These are phyloP conservation scores for Lycaena phlaeas DNA, from an alignment of 2,888 invertebrate genomes.

Conservation along the genomic window DNA sequence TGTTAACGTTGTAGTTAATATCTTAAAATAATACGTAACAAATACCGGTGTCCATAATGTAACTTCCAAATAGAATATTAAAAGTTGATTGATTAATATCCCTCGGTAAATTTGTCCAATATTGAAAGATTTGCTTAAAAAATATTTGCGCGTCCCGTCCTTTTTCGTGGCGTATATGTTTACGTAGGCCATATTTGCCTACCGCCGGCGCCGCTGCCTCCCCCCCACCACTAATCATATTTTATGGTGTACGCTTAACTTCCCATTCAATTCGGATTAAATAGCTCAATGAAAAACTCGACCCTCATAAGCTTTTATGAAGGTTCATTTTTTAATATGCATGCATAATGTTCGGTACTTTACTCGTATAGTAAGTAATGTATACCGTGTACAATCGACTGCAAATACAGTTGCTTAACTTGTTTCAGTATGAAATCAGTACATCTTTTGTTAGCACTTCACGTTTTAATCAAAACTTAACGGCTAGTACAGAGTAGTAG, in stretches of 20 bases:
- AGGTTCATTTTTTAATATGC: constrained; percentile 12
- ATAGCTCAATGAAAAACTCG: constrained; percentile 31
- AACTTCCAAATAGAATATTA: too few relatives aligned
- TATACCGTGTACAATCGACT: too few relatives aligned
- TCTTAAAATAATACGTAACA: too few relatives aligned
- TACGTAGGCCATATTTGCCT: constrained; percentile 48
- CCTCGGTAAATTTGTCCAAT: constrained; percentile 19
- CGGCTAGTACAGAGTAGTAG: too few relatives aligned
- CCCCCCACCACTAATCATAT: constrained; percentile 62
- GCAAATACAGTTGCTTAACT: too few relatives aligned
- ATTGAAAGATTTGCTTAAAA: constrained; percentile 30
- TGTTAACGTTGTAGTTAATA: too few relatives aligned
- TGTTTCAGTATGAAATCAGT: too few relatives aligned
- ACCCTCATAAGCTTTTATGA: constrained; percentile 12
- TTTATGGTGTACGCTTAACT: constrained; percentile 52
- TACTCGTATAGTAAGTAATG: too few relatives aligned
- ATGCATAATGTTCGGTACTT: too few relatives aligned
- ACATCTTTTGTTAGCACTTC: too few relatives aligned
- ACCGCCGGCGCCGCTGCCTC: constrained; percentile 34
- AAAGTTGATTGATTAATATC: constrained; percentile 23
- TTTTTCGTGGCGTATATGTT: constrained; percentile 33
- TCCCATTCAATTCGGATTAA: constrained; percentile 52
- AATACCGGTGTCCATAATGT: too few relatives aligned
- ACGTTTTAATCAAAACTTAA: too few relatives aligned
- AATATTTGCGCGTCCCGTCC: constrained; percentile 36